Percentiles rank a stretch among this genome's conserved stretches.
These are phyloP conservation scores for Cheilosia grossa DNA, from an alignment of 2,888 invertebrate species.

Conservation along the genomic window DNA sequence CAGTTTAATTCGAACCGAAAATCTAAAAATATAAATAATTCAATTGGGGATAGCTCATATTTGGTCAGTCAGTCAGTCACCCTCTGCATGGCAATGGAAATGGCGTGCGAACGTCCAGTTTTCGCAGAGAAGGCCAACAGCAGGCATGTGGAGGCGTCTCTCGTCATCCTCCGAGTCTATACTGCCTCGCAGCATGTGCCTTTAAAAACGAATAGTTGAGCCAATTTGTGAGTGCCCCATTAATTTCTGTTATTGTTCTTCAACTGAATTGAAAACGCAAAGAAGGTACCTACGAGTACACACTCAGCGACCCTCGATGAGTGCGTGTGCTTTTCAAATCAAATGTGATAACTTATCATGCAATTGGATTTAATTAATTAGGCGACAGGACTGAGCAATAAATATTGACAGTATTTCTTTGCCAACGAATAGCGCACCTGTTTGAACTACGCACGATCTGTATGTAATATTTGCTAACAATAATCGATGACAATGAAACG, in stretches of 20 bases:
- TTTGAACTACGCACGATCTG: background rate
- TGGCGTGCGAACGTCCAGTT: slow-evolving; percentile 2
- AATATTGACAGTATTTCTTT: slow-evolving; percentile 18
- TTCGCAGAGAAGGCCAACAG: background rate
- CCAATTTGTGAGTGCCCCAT: background rate
- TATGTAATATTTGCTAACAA: no score
- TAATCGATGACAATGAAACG: background rate
- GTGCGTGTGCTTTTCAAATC: background rate
- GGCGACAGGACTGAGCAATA: background rate
- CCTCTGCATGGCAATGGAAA: slow-evolving; percentile 21
- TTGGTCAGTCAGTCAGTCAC: slow-evolving; percentile 45
- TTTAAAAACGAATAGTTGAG: background rate
- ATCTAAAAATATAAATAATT: slow-evolving; percentile 20
- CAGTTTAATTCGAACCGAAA: background rate
- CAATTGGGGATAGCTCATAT: slow-evolving; percentile 1
- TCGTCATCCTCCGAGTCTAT: background rate
- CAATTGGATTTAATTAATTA: slow-evolving; percentile 7
- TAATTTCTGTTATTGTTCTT: background rate
- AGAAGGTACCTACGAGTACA: background rate
- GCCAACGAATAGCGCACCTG: slow-evolving; percentile 2
- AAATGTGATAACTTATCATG: background rate
- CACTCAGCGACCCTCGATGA: background rate
- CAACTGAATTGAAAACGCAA: background rate
- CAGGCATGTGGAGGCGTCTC: slow-evolving; percentile 1
- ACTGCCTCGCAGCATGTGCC: slow-evolving; percentile 36